These are phyloP conservation scores for Epinotia nisella DNA, from an alignment of 2,888 invertebrate species.

Conservation along the genomic window DNA sequence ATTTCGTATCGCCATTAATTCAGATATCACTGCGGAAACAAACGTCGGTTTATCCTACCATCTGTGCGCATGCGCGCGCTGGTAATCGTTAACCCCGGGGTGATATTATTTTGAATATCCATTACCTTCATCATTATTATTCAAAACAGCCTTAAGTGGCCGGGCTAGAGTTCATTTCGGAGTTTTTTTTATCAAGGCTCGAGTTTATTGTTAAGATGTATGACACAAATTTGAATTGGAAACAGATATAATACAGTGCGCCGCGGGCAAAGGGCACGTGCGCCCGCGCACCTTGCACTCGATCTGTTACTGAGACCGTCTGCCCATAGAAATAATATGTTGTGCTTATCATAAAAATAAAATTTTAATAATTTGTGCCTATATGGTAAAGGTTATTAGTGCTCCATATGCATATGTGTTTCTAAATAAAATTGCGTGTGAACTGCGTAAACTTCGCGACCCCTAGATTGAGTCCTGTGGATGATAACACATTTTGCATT, in stretches of 20 bases:
- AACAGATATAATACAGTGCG: slow-evolving; percentile 74
- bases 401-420: neutral
- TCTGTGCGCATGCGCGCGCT: slow-evolving; percentile 82
- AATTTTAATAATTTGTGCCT: neutral
- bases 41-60: slow-evolving; percentile 84
- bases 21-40: slow-evolving; percentile 85
- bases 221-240: slow-evolving; percentile 82
- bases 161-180: slow-evolving; percentile 76
- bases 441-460: neutral
- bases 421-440: slow-evolving; percentile 1
- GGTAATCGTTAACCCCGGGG: slow-evolving; percentile 85
- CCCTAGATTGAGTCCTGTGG: neutral
- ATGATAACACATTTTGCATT: slow-evolving; percentile 65
- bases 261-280: slow-evolving; percentile 81
- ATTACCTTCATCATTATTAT: slow-evolving; percentile 81
- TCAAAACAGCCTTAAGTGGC: slow-evolving; percentile 73
- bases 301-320: slow-evolving; percentile 27
- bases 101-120: slow-evolving; percentile 84
- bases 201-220: slow-evolving; percentile 73
- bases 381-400: neutral
- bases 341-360: neutral
- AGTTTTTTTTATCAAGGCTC: slow-evolving; percentile 61
- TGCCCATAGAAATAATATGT: slow-evolving; percentile 1
- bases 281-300: slow-evolving; percentile 80
- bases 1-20: slow-evolving; percentile 83